These are phyloP conservation scores for Leucania comma DNA, from an alignment of 2,888 invertebrate species.

Conservation along the genomic window DNA sequence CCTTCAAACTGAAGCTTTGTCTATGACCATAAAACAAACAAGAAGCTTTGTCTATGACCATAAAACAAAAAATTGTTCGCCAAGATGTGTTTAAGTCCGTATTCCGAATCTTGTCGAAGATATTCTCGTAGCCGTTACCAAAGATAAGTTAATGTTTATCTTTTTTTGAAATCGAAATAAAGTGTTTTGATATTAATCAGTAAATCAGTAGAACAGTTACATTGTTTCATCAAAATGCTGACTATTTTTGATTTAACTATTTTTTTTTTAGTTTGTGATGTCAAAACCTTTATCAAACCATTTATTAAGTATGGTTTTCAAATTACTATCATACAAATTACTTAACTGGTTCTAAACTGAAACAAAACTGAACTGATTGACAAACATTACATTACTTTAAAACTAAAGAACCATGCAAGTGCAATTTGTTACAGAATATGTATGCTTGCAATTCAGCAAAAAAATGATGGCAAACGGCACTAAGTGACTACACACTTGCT, in stretches of 20 bases:
- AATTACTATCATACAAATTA: background rate
- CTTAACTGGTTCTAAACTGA: background rate
- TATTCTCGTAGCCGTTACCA: constrained; percentile 19
- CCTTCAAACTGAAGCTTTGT: background rate
- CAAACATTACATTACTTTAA: background rate
- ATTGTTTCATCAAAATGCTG: too few species aligned
- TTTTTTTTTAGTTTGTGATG: background rate
- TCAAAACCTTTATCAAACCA: background rate
- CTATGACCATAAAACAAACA: background rate
- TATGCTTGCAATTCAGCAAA: background rate
- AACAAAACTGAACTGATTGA: background rate
- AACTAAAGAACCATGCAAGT: background rate
- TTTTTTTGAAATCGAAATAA: background rate
- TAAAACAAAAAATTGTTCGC: background rate
- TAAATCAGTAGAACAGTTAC: too few species aligned
- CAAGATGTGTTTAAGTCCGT: background rate
- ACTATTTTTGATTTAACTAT: too few species aligned
- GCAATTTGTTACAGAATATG: background rate
- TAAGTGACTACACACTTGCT: too few species aligned
- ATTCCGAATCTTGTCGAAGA: constrained; percentile 15
- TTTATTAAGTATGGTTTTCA: background rate
- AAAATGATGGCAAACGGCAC: background rate
- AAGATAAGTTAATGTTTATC: background rate
- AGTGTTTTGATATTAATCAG: background rate
- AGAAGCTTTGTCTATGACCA: background rate